phyloP scores from a whole-genome alignment of 2,888 invertebrate genomes.

The Oscheius sp. region DNA sequence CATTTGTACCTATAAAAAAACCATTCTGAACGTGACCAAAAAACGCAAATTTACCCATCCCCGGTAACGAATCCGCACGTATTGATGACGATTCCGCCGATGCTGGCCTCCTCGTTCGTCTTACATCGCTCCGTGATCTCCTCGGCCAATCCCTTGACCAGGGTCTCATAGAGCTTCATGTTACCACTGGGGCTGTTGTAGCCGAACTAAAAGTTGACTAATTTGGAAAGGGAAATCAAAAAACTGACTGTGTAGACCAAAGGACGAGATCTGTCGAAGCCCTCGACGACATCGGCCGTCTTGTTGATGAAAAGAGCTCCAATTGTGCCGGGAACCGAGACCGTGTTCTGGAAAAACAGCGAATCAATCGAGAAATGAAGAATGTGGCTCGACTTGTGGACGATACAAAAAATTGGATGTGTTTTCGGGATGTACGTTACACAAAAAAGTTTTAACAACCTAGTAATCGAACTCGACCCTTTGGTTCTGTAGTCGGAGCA shows the following conservation, averaged over 20 bases:
- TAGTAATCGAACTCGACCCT: too few relatives aligned
- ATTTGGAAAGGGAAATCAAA: neutral
- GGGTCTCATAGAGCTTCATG: slow-evolving; percentile 84
- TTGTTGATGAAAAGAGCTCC: slow-evolving; percentile 83
- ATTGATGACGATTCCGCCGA: slow-evolving; percentile 89
- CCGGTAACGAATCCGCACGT: slow-evolving; percentile 98
- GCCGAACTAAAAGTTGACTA: slow-evolving; percentile 81
- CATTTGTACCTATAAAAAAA: slow-evolving; percentile 61
- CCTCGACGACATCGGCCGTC: slow-evolving; percentile 92
- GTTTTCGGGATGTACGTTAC: too few relatives aligned
- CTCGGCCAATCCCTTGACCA: slow-evolving; percentile 87
- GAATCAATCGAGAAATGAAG: too few relatives aligned
- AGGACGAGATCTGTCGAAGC: slow-evolving; percentile 92
- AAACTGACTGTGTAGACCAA: slow-evolving; percentile 78
- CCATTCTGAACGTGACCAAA: slow-evolving; percentile 2
- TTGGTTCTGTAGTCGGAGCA: too few relatives aligned
- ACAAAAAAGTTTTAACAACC: too few relatives aligned
- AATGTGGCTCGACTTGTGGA: too few relatives aligned
- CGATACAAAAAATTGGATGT: too few relatives aligned
- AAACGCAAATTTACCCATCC: slow-evolving; percentile 80
- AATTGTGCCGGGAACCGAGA: slow-evolving; percentile 70
- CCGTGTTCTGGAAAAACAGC: slow-evolving; percentile 56
- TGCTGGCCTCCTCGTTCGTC: slow-evolving; percentile 64
- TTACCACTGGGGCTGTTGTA: slow-evolving; percentile 85
- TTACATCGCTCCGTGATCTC: slow-evolving; percentile 71